Evolutionary conservation across 2,113 vertebrate species (phyloP), one percentile per base, ranked within the genome.

Genomic region (Danionella cerebrum): DNA sequence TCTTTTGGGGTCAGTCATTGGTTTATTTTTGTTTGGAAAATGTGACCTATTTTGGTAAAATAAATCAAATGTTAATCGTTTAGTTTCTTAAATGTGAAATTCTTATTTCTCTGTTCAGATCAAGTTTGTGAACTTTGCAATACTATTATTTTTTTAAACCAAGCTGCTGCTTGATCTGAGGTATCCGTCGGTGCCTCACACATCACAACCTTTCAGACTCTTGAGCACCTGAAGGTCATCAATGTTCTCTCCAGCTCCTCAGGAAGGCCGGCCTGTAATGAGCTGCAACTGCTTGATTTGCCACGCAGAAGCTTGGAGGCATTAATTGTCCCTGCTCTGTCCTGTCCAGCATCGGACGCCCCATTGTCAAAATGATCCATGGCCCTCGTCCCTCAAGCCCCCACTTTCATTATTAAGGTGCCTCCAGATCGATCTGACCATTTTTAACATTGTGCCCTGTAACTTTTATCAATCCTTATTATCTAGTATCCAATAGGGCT

Each of bases 401-500:
- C 83, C 70, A 74, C 83, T 87, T 89, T 86, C 89, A 89, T 91
- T 90, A 89, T 89, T 84, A 87, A 89, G 82, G 84, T 87, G 84
- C 82, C 70, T 78, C 84, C 81, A 86, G 86, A 92, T 93, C 87
- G 84, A 89, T 90, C 80, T 76, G 81, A 88, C 84, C 83, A 84
- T 88, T 92, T 93, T 89, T 86, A 87, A 89, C 84, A 89, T 81
- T 83, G 84, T 85, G 79, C 87, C 80, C 80, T 85, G 81, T 86
- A 86, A 83, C 44, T 89, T 92, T 90, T 87, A 90, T 89, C 88
- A 89, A 87, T 88, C 83, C 88, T 87, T 90, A 91, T 92, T 90
- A 88, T 91, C 90, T 92, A 88, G 89, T 86, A 86, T 90, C 82
- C 82, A 84, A 89, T 84, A 89, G 77, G 67, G 79, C 80, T 80